phyloP scores from a whole-genome alignment of 2,888 invertebrate species.

The Vanessa cardui region DNA sequence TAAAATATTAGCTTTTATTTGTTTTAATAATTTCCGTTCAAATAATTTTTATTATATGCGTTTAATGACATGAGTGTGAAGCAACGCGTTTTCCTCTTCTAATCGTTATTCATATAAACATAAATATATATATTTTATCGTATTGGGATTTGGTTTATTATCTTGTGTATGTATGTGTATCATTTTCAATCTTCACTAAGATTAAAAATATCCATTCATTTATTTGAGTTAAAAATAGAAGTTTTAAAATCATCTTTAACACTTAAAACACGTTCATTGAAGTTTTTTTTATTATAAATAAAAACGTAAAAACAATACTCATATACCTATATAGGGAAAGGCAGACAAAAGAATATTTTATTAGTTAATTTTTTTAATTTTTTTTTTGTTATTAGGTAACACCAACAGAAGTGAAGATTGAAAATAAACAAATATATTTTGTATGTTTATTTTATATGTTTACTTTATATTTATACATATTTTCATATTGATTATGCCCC shows the following conservation, averaged over 20 bases:
- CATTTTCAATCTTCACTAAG: slow-evolving; percentile 26
- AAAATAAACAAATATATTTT: slow-evolving; percentile 43
- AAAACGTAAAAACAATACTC: no score
- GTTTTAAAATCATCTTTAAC: no score
- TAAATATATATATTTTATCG: slow-evolving; percentile 21
- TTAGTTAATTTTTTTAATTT: not conserved
- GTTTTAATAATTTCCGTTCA: not conserved
- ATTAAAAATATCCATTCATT: not conserved
- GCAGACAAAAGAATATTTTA: not conserved
- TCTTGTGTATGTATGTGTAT: slow-evolving; percentile 16
- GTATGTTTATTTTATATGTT: slow-evolving; percentile 43
- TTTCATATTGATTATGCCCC: slow-evolving; percentile 18
- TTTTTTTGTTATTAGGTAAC: slow-evolving; percentile 15
- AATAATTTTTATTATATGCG: not conserved
- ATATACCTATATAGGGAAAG: not conserved
- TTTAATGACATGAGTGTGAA: slow-evolving; percentile 20
- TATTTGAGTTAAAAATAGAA: not conserved
- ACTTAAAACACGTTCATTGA: no score
- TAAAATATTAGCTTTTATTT: no score
- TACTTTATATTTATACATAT: slow-evolving; percentile 37
- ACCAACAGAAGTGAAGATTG: slow-evolving; percentile 40
- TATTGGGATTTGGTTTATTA: slow-evolving; percentile 17
- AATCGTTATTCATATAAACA: slow-evolving; percentile 6
- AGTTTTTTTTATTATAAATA: no score
- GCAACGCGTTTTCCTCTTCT: slow-evolving; percentile 1